phyloP scores from a whole-genome alignment of 2,113 vertebrate species.

The Peromyscus polionotus region DNA sequence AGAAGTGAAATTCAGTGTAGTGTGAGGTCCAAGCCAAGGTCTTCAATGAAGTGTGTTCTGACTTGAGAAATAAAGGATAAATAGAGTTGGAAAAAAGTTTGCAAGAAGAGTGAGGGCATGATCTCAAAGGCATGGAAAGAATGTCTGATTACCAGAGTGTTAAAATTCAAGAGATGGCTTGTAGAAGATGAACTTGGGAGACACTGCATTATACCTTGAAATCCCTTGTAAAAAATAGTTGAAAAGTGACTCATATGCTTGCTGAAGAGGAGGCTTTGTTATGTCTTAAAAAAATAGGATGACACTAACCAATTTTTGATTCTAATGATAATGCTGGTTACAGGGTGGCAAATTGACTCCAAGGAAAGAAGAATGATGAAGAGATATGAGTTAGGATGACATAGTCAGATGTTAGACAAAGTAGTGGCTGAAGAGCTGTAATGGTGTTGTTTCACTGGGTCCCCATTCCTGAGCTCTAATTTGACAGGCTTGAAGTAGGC shows the following conservation, averaged over 20 bases:
- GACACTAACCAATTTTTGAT: neutral
- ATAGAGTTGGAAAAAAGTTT: neutral
- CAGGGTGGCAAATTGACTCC: neutral
- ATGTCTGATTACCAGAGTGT: neutral
- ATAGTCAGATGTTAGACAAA: neutral
- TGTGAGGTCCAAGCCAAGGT: neutral
- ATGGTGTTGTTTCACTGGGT: neutral
- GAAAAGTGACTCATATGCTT: neutral
- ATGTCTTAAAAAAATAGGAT: constrained; percentile 29
- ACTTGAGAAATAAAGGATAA: neutral
- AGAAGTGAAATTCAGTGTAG: neutral
- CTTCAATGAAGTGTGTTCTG: neutral
- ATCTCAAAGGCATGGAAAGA: neutral
- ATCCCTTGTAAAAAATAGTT: neutral
- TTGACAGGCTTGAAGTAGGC: neutral
- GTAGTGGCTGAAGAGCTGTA: neutral
- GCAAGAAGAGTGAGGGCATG: neutral
- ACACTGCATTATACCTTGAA: neutral
- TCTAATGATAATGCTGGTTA: neutral
- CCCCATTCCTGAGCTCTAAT: neutral
- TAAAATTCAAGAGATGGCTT: constrained; percentile 6
- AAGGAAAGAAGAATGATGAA: neutral
- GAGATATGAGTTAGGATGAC: neutral
- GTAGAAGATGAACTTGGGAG: neutral
- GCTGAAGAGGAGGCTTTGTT: neutral